Evolutionary conservation across 2,797 vertebrate genomes (phyloP).

Genomic region (Fringilla coelebs): DNA sequence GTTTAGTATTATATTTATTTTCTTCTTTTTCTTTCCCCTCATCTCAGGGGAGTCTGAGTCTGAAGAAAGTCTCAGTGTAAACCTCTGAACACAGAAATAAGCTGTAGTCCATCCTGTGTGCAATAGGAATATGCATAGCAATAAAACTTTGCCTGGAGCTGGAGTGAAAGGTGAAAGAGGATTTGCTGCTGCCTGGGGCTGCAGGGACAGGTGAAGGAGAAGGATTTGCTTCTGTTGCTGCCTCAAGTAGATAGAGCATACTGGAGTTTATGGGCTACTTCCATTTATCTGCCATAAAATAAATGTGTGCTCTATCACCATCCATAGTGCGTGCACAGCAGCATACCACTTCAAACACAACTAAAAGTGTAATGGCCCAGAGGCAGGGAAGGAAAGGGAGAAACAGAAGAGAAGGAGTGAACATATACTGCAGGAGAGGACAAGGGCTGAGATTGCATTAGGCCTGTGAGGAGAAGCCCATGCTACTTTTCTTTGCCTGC

Average conservation of each 20-base stretch:
- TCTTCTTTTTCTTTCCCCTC: neutral
- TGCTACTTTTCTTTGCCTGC: neutral
- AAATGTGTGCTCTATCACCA: neutral
- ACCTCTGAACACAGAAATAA: neutral
- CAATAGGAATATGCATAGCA: neutral
- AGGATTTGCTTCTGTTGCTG: neutral
- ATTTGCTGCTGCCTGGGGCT: neutral
- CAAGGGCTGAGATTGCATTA: neutral
- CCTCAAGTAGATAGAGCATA: neutral
- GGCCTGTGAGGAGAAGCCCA: neutral
- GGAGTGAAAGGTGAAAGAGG: neutral
- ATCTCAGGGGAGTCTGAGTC: neutral
- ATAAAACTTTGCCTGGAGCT: neutral
- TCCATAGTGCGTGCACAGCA: neutral
- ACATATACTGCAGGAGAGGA: neutral
- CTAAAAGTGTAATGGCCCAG: neutral
- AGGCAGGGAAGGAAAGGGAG: neutral
- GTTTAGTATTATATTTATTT: neutral
- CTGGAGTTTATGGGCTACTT: neutral
- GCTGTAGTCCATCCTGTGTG: neutral
- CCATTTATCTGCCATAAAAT: neutral
- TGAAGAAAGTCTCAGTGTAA: neutral
- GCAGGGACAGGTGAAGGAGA: neutral
- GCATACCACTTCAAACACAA: neutral
- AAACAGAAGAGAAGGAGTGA: neutral